Base-by-base conservation (phyloP, 2,113 vertebrate species). In the Thunnus thynnus region DNA sequence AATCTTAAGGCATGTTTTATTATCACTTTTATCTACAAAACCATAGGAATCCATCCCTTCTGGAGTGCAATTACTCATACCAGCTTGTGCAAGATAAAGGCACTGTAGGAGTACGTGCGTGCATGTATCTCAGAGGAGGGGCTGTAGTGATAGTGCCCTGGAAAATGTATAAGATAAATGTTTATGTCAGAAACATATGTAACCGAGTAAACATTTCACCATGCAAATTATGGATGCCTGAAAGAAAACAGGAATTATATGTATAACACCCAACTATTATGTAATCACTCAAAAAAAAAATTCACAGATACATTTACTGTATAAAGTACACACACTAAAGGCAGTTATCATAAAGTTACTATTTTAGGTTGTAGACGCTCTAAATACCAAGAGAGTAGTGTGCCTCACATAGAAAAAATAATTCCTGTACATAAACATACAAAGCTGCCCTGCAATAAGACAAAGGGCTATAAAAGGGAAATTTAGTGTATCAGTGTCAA, bases 11-110 rank as follows among this genome's bases (percentile, higher is more conserved):
- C 1, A 62, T 77, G 25, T 54, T 83, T 87, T 72, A 63, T 9
- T 18, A 54, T 76, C 54, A 51, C 25, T 64, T 70, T 32, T 79
- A 87, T 84, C 48, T 48, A 22, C 56, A 71, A 61, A 83, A 80
- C n/a, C 44, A 79, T 30, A 83, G 30, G 62, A 86, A 83, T 86
- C 20, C 47, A 74, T 80, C 17, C 55, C 72, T 72, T 50, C 18
- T 52, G 67, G 72, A 76, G 48, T 13, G 20, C 32, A 60, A 46
- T 52, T 72, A 50, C 69, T 76, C 50, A 85, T 27, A 84, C 80
- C 63, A 87, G 83, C 56, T 13, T 82, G 52, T 84, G 55, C 72
- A 82, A 4, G 64, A 25, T 74, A 51, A 70, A 78, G 81, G 78
- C 58, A 32, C 68, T 72, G 52, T 52, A 73, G 62, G 56, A 64